Evolutionary conservation across 2,888 invertebrate genomes (phyloP), one percentile per base, ranked within the genome.

Genomic region (Pseudolycoriella hygida): DNA sequence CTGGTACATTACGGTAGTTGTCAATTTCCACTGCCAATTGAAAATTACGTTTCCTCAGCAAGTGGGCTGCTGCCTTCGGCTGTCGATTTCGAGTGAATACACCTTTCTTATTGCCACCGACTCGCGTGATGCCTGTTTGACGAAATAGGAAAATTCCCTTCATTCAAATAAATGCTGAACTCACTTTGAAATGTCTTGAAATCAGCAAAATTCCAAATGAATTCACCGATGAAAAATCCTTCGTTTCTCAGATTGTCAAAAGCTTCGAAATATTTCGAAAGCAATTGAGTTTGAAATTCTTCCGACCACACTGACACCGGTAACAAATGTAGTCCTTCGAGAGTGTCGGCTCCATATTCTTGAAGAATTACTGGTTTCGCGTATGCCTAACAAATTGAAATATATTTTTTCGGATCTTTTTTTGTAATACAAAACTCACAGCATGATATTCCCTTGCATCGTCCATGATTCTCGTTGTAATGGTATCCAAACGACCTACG

Each of bases 141-240:
- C 47, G 47, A 49, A 45, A 48, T 41, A 43, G 46, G 34, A 31
- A 25, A 25, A 4, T 6, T 25, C 25, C 8, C 8, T 8, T 6
- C 25, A 25, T 25, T 25, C 25, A 25, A 8, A 6, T 25, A 6
- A 25, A 4, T 4, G 25, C 12, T 40, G 11, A 4, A 58, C 69
- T 67, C 61, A 87, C 87, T 75, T 71, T 93, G 87, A 43, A 80
- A 81, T 11, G 97, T 97, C 65, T 90, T 88, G 59, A 97, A 98
- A 62, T 97, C 97, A 1, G 97, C 97, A 65, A 97, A 97, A 65
- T 97, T 97, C 97, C 97, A 97, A 40, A 96, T 86, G 71, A 96
- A 90, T 69, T 97, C 97, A 3, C 97, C 97, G 19, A 89, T 77
- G 55, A 97, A 86, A 67, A 83, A 87, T 5, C 76, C 74, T 46